These are phyloP conservation scores for Montipora capitata DNA, from an alignment of 92 coral and sea anemone genomes.

Conservation along the genomic window DNA sequence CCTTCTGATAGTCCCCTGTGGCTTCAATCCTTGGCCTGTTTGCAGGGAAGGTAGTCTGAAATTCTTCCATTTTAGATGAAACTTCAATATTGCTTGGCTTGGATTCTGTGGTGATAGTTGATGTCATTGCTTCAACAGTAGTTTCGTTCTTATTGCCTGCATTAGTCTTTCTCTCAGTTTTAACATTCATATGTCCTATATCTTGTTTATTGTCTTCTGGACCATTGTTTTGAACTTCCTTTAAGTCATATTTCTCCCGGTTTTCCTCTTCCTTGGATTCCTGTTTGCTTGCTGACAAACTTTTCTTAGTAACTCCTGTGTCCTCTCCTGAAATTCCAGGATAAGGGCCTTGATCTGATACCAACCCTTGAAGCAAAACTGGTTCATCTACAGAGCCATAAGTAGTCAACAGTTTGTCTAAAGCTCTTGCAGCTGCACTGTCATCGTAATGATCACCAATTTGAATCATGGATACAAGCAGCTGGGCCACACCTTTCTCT, in stretches of 20 bases:
- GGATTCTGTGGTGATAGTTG: not conserved
- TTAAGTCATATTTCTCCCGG: too few relatives aligned
- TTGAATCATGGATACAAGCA: constrained; percentile 45
- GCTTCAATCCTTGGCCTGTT: not conserved
- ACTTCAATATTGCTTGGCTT: not conserved
- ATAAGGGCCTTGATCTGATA: not conserved
- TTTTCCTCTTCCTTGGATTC: too few relatives aligned
- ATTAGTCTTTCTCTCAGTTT: not conserved
- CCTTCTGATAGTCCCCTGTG: not conserved
- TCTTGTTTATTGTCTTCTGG: too few relatives aligned
- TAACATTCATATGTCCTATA: too few relatives aligned
- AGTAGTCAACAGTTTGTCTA: constrained; percentile 4
- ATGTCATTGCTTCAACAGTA: not conserved
- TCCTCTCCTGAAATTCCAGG: not conserved
- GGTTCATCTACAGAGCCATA: constrained; percentile 2
- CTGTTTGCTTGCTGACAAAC: too few relatives aligned
- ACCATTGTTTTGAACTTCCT: too few relatives aligned
- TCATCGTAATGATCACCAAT: constrained; percentile 44
- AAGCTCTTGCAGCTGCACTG: constrained; percentile 30
- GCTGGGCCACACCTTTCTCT: constrained; percentile 27
- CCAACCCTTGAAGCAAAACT: constrained; percentile 33
- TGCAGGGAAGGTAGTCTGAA: not conserved
- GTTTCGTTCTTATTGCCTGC: not conserved
- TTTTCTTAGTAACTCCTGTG: not conserved
- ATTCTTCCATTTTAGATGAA: not conserved